Percentiles rank a stretch among this genome's conserved stretches.
These are phyloP conservation scores for Phytoseiulus persimilis DNA, from an alignment of 2,888 invertebrate species.

Conservation along the genomic window DNA sequence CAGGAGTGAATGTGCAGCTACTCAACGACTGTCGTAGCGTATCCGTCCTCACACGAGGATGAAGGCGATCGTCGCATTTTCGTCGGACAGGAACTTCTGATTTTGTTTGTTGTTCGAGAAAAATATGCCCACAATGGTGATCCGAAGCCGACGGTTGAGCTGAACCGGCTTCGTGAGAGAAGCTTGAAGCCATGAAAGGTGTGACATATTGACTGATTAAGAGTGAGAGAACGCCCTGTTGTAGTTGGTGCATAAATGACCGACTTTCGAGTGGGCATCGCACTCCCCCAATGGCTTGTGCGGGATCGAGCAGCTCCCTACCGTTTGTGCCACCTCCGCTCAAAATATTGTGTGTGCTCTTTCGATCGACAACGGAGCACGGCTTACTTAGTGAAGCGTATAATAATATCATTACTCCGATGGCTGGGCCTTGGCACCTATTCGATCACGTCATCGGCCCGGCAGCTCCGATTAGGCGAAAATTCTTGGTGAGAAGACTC, in stretches of 20 bases:
- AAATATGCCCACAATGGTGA: not conserved
- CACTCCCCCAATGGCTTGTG: not conserved
- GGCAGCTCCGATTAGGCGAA: not conserved
- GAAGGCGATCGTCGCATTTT: too few species aligned
- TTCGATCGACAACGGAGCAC: not conserved
- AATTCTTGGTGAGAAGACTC: not conserved
- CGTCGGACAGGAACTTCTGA: too few species aligned
- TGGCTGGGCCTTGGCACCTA: not conserved
- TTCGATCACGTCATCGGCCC: not conserved
- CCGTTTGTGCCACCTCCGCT: not conserved
- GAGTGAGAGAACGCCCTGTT: not conserved
- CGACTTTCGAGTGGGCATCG: not conserved
- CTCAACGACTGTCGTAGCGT: too few species aligned
- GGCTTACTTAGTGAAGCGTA: not conserved
- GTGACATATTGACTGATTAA: not conserved
- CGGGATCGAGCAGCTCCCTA: not conserved
- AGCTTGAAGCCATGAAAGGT: not conserved
- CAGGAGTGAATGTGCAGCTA: too few species aligned
- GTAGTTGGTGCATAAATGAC: not conserved
- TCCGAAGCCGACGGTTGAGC: not conserved
- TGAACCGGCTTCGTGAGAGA: not conserved
- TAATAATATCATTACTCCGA: not conserved
- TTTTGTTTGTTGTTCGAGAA: too few species aligned
- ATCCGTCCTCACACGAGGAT: too few species aligned
- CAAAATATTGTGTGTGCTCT: not conserved